phyloP scores from a whole-genome alignment of 2,113 vertebrate genomes.

The Isurus oxyrinchus region DNA sequence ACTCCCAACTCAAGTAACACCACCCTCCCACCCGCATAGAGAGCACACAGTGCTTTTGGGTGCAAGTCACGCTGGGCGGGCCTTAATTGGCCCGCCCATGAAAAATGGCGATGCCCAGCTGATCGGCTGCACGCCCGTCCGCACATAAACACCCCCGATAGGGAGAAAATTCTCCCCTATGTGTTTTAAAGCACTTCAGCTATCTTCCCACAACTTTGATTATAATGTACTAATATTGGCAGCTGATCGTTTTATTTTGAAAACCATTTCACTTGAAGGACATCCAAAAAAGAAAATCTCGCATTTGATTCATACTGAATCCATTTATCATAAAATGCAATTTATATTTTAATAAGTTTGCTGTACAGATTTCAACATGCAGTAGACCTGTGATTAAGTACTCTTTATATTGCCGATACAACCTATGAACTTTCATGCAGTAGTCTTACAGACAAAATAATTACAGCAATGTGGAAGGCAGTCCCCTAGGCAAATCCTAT shows the following conservation, averaged over 20 bases:
- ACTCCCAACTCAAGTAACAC: too few species aligned
- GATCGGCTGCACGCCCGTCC: too few species aligned
- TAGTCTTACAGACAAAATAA: neutral
- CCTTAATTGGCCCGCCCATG: too few species aligned
- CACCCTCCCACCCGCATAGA: too few species aligned
- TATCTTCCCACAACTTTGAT: neutral
- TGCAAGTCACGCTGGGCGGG: too few species aligned
- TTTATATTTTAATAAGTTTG: conserved; percentile 26
- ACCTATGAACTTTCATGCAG: neutral
- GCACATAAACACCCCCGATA: too few species aligned
- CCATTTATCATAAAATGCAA: conserved; percentile 10
- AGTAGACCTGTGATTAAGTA: conserved; percentile 14
- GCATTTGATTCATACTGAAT: neutral
- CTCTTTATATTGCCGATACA: neutral
- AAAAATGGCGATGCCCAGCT: too few species aligned
- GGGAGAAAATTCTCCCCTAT: neutral
- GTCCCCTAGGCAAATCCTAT: neutral
- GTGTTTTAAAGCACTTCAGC: neutral
- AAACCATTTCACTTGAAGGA: neutral
- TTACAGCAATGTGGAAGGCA: neutral
- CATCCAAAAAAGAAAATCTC: neutral
- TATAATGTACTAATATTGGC: neutral
- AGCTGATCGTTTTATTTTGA: neutral
- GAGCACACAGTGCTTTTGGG: too few species aligned
- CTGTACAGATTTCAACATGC: neutral